A percentile compares a stretch with the other conserved stretches of the same genome.
These are phyloP conservation scores for Drosophila rubida DNA, from an alignment of 2,888 invertebrate species.

Conservation along the genomic window DNA sequence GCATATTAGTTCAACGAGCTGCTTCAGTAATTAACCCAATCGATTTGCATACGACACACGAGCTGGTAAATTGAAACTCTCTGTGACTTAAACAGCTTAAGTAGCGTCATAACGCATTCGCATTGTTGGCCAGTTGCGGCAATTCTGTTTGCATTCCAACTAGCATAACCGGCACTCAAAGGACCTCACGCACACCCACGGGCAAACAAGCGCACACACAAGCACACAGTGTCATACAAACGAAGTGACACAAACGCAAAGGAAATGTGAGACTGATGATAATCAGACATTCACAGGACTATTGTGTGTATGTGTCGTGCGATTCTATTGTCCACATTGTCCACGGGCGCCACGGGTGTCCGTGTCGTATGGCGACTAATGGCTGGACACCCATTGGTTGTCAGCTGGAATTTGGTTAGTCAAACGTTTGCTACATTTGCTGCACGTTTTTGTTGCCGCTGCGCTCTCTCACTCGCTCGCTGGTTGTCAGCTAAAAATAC, in stretches of 20 bases:
- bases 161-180: conserved; percentile 45
- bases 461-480: background rate
- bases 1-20: conserved; percentile 7
- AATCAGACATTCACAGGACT: conserved; percentile 27
- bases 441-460: conserved; percentile 41
- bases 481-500: conserved; percentile 53
- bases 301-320: background rate
- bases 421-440: conserved; percentile 67
- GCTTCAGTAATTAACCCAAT: conserved; percentile 18
- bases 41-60: background rate
- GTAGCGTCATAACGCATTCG: conserved; percentile 63
- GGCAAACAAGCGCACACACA: background rate
- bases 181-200: conserved; percentile 13
- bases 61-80: conserved; percentile 1
- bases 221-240: conserved; percentile 28
- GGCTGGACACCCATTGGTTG: conserved; percentile 39
- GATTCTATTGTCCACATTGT: too few relatives aligned
- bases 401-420: conserved; percentile 66
- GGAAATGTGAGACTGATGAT: conserved; percentile 36
- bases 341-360: conserved; percentile 7
- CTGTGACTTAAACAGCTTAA: conserved; percentile 31
- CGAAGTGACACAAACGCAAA: conserved; percentile 15
- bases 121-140: conserved; percentile 35
- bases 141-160: conserved; percentile 34
- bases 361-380: conserved; percentile 34